Evolutionary conservation across 1,140 invertebrate species (phyloP).

Genomic region (Drosophila auraria): DNA sequence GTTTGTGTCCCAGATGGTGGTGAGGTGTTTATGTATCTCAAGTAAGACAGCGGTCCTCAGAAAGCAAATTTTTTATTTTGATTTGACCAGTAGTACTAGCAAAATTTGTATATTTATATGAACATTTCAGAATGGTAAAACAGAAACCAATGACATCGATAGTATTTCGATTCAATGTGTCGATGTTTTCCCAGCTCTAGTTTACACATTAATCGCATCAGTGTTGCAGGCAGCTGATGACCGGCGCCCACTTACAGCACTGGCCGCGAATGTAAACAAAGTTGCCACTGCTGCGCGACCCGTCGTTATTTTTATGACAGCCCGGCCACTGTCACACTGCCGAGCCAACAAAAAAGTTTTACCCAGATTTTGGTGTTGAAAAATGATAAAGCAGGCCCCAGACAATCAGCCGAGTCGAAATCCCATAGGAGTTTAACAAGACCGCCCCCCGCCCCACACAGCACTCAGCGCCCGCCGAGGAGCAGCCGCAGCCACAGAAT

Average conservation of each 20-base stretch:
- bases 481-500: conserved; percentile 62
- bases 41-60: not conserved
- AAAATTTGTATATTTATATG: not conserved
- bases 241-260: conserved; percentile 7
- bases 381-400: conserved; percentile 52
- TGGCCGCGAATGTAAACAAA: conserved; percentile 60
- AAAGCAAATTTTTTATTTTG: not conserved
- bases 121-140: not conserved
- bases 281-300: conserved; percentile 40
- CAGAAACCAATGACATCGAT: not conserved
- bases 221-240: conserved; percentile 48
- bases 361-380: conserved; percentile 17
- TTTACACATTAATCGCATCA: conserved; percentile 67
- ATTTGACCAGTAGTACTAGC: too few species aligned
- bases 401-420: conserved; percentile 29
- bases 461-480: conserved; percentile 14
- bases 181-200: conserved; percentile 44
- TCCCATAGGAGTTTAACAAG: conserved; percentile 35
- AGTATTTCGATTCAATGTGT: not conserved
- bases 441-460: not conserved
- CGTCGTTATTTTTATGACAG: conserved; percentile 13
- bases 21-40: too few species aligned
- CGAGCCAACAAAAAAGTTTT: conserved; percentile 22
- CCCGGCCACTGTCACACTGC: conserved; percentile 21
- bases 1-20: not conserved